A percentile compares a stretch with the other conserved stretches of the same genome.
These are phyloP conservation scores for Zhuqinia jingwanae DNA, from an alignment of 2,888 invertebrate species.

Conservation along the genomic window DNA sequence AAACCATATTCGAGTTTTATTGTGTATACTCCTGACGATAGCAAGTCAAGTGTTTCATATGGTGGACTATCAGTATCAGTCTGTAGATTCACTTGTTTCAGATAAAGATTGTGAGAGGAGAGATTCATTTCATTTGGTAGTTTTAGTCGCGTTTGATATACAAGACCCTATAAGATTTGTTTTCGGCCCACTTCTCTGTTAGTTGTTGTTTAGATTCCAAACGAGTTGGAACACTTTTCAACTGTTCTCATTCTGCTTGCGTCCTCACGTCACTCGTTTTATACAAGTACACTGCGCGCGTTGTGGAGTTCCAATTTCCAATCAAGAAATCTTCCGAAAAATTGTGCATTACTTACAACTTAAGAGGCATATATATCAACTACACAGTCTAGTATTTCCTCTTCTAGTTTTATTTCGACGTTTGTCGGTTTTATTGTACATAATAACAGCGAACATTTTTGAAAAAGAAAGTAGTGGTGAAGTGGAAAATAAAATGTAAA, in stretches of 20 bases:
- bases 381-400: too few species aligned
- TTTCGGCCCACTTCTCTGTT: conserved; percentile 52
- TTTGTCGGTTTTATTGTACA: too few species aligned
- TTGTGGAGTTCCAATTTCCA: background rate
- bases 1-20: conserved; percentile 3
- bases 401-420: too few species aligned
- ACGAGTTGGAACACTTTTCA: conserved; percentile 47
- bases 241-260: conserved; percentile 17
- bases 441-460: too few species aligned
- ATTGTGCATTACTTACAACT: too few species aligned
- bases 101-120: conserved; percentile 3
- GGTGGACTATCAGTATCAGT: conserved; percentile 9
- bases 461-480: too few species aligned
- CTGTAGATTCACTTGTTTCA: conserved; percentile 11
- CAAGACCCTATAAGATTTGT: background rate
- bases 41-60: conserved; percentile 2
- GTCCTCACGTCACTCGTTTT: background rate
- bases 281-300: background rate
- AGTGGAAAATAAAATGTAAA: too few species aligned
- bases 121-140: conserved; percentile 21
- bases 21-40: too few species aligned
- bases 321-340: conserved; percentile 15
- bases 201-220: conserved; percentile 67
- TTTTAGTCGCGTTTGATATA: conserved; percentile 33
- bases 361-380: too few species aligned